Base-by-base conservation (phyloP, 53 echinoderm and acorn worm genomes). In the Pentamera pediparva region DNA sequence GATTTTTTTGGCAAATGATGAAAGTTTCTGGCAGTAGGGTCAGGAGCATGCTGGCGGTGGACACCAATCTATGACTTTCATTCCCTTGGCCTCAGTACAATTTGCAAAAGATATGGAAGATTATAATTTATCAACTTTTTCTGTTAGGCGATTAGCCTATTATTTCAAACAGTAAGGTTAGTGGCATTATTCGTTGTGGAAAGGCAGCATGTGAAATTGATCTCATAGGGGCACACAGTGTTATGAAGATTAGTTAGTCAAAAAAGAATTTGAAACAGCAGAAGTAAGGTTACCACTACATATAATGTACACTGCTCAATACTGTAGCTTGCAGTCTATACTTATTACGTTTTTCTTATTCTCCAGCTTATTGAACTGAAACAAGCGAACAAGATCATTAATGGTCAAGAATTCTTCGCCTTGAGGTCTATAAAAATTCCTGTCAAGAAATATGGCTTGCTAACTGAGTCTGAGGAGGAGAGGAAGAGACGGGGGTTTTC, bases 351-450 rank as follows among this genome's bases (percentile, higher is more conserved):
- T 17, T 7, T 21, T 77, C 78, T 71, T 27, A 59, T 32, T 33
- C 24, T 27, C 26, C 37, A 96, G 96, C 76, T 96, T 47, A 60
- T 91, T 19, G 96, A 96, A 59, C 77, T 96, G 69, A 96, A 96
- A 65, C 76, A 90, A 54, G 74, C 85, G 34, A 96, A 96, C 78
- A 96, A 96, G 20, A 85, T 96, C n/a, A 81, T 88, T 27, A 84
- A 76, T 12, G 88, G 89, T 39, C 96, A 96, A 57, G 96, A 96
- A 74, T 91, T 96, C 74, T 86, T 79, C 56, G 88, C 90, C 26
- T 39, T 81, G 30, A 78, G 65, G n/a, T 76, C 47, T 34, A 76
- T 96, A 61, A 96, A 96, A 83, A 81, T 96, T 32, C 96, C 91
- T 20, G 75, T 91, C 69, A 87, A 85, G 61, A 85, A 81, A 45